Percentiles rank a stretch among this genome's conserved stretches.
These are phyloP conservation scores for Sweltsa coloradensis DNA, from an alignment of 1,140 invertebrate genomes.

Conservation along the genomic window DNA sequence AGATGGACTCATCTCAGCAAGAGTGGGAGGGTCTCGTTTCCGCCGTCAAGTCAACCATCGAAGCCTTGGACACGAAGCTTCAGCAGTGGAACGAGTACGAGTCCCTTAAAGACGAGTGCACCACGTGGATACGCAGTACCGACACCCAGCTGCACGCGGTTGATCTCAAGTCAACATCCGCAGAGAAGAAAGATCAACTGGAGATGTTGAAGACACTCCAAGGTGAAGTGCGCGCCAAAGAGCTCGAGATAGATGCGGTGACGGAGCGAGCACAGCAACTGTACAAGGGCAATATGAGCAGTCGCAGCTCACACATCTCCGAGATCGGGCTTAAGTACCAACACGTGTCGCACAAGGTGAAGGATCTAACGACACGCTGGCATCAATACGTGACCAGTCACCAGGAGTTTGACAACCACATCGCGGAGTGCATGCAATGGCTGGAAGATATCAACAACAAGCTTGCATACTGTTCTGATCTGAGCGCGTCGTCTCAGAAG, in stretches of 20 bases:
- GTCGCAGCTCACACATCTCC: constrained; percentile 62
- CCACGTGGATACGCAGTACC: constrained; percentile 78
- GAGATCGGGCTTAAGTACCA: constrained; percentile 86
- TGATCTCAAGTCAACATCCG: constrained; percentile 70
- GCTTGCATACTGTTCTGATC: constrained; percentile 69
- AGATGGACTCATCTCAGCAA: constrained; percentile 76
- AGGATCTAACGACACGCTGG: constrained; percentile 82
- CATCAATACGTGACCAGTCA: constrained; percentile 82
- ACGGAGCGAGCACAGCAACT: constrained; percentile 80
- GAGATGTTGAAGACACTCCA: constrained; percentile 64
- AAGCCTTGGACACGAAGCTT: constrained; percentile 64
- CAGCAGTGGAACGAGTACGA: constrained; percentile 89
- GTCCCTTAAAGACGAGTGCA: constrained; percentile 67
- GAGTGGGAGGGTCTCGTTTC: constrained; percentile 79
- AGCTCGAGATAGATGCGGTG: constrained; percentile 84
- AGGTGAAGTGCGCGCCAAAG: constrained; percentile 80
- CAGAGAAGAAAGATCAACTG: constrained; percentile 74
- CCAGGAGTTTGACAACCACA: constrained; percentile 72
- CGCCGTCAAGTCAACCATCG: constrained; percentile 60
- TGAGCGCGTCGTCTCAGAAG: constrained; percentile 66
- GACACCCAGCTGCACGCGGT: constrained; percentile 80
- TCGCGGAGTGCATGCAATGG: constrained; percentile 70
- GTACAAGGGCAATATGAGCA: constrained; percentile 47
- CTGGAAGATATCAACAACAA: constrained; percentile 75
- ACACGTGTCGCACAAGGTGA: constrained; percentile 76